Conservation (phyloP, 2,888 invertebrate genomes). For the Caenorhabditis macrosperma region DNA sequence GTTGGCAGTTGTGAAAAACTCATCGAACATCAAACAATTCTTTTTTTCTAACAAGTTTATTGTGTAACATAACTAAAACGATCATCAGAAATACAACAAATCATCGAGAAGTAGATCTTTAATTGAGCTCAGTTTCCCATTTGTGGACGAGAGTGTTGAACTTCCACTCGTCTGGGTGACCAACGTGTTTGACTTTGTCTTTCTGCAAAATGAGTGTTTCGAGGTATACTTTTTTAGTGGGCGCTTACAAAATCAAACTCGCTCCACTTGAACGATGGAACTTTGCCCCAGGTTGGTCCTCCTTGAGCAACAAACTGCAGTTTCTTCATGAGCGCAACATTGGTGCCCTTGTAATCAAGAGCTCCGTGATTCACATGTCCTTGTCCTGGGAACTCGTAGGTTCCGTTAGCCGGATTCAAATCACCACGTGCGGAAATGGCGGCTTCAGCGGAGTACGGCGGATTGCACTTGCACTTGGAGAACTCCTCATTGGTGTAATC, state of each 20-base stretch:
- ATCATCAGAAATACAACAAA: no score
- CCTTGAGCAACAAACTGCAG: slow-evolving; percentile 84
- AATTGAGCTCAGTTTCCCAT: slow-evolving; percentile 77
- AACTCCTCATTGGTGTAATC: slow-evolving; percentile 86
- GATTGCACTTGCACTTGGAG: slow-evolving; percentile 85
- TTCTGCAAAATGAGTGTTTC: slow-evolving; percentile 54
- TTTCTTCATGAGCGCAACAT: slow-evolving; percentile 76
- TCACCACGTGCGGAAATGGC: slow-evolving; percentile 86
- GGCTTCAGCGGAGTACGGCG: slow-evolving; percentile 86
- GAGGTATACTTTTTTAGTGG: background rate
- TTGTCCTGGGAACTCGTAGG: slow-evolving; percentile 85
- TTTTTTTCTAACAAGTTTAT: no score
- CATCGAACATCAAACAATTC: no score
- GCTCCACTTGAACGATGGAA: slow-evolving; percentile 88
- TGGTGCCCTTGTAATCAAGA: slow-evolving; percentile 85
- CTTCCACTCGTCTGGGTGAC: slow-evolving; percentile 87
- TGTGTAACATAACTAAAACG: no score
- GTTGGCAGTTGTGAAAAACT: no score
- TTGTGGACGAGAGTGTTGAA: slow-evolving; percentile 84
- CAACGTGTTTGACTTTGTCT: slow-evolving; percentile 83
- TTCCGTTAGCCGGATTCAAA: slow-evolving; percentile 86
- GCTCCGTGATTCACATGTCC: slow-evolving; percentile 85
- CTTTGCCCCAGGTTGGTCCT: slow-evolving; percentile 83
- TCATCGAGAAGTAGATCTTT: background rate
- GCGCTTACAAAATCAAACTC: slow-evolving; percentile 84